Conservation (phyloP, 2,113 vertebrate species). For the Oplegnathus fasciatus region DNA sequence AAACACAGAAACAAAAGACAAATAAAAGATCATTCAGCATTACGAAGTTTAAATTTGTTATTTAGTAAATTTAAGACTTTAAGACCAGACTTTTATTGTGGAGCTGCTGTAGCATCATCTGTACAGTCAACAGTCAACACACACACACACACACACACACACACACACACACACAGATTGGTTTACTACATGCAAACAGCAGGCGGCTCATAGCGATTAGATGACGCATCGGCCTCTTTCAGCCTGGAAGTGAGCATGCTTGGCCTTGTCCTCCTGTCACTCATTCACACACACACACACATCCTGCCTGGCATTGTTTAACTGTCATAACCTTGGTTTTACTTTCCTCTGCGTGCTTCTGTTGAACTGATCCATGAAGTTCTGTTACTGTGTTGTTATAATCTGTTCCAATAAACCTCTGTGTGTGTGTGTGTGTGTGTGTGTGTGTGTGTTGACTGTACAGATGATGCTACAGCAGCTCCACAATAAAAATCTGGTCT, state of each 20-base stretch:
- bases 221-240: slow-evolving; percentile 48
- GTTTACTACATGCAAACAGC: slow-evolving; percentile 41
- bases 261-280: slow-evolving; percentile 35
- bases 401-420: neutral
- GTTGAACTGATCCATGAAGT: slow-evolving; percentile 14
- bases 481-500: slow-evolving; percentile 6
- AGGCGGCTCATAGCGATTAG: slow-evolving; percentile 43
- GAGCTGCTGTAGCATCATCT: neutral
- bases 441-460: neutral
- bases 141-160: slow-evolving; percentile 32
- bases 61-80: neutral
- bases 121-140: neutral
- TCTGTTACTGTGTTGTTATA: neutral
- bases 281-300: slow-evolving; percentile 31
- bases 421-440: slow-evolving; percentile 12
- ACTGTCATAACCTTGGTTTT: slow-evolving; percentile 34
- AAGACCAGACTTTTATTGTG: slow-evolving; percentile 12
- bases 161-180: slow-evolving; percentile 20
- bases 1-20: neutral
- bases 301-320: slow-evolving; percentile 38
- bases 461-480: neutral
- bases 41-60: neutral
- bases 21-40: neutral
- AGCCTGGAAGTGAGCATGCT: slow-evolving; percentile 55
- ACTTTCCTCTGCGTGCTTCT: slow-evolving; percentile 30